phyloP scores from a whole-genome alignment of 2,797 vertebrate genomes.

The Kryptolebias ocellatus region DNA sequence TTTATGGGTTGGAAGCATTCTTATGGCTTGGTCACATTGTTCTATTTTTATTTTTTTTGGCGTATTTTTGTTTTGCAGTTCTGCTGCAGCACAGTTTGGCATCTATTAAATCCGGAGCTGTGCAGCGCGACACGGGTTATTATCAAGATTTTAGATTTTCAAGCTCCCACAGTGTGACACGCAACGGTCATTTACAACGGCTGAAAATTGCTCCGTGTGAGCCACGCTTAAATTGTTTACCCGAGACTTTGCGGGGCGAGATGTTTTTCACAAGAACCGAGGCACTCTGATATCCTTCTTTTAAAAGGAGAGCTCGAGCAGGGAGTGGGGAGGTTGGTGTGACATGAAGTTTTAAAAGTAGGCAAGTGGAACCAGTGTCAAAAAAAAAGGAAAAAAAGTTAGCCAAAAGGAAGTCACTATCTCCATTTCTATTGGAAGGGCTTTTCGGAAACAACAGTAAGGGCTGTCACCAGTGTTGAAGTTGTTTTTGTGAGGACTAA shows the following conservation, averaged over 20 bases:
- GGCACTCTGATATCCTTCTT: slow-evolving; percentile 19
- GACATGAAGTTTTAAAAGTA: slow-evolving; percentile 30
- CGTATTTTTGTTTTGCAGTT: too few species aligned
- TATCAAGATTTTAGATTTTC: too few species aligned
- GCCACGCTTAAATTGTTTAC: slow-evolving; percentile 34
- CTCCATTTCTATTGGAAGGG: slow-evolving; percentile 47
- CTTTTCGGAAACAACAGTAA: slow-evolving; percentile 52
- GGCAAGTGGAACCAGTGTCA: slow-evolving; percentile 6
- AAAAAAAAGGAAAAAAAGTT: slow-evolving; percentile 10
- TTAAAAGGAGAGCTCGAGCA: neutral
- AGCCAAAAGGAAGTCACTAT: slow-evolving; percentile 55
- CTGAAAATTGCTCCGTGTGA: too few species aligned
- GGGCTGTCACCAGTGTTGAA: slow-evolving; percentile 51
- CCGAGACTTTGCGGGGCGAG: slow-evolving; percentile 48
- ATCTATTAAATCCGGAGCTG: too few species aligned
- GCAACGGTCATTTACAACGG: too few species aligned
- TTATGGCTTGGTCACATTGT: slow-evolving; percentile 4
- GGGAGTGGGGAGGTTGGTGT: slow-evolving; percentile 11
- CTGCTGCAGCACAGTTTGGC: too few species aligned
- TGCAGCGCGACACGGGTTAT: too few species aligned
- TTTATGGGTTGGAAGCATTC: slow-evolving; percentile 27
- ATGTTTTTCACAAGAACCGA: slow-evolving; percentile 31
- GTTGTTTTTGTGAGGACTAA: slow-evolving; percentile 48
- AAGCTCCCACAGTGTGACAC: too few species aligned
- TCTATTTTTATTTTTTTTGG: too few species aligned